Evolutionary conservation across 2,113 vertebrate species (phyloP), one percentile per base, ranked within the genome.

Genomic region (Siniperca chuatsi): DNA sequence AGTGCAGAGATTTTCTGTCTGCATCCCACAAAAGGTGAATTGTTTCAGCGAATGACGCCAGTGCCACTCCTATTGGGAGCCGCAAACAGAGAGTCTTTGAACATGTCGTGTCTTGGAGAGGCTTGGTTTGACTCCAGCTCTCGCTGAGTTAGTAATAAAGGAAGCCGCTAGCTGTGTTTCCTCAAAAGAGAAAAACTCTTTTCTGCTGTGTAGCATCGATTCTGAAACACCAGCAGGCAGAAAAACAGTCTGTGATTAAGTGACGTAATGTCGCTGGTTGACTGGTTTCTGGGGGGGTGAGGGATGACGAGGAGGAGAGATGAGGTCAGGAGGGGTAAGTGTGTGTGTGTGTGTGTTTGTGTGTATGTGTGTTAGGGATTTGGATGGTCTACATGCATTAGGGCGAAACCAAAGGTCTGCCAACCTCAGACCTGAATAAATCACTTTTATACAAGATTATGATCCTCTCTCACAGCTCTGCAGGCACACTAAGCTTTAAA

Each of bases 21-120:
- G 65, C 21, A 29, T 20, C 57, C 16, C 70, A 64, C 82, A 85
- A 86, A 82, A 77, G 73, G 3, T 35, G 5, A 57, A 84, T 52
- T 88, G 86, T 85, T 60, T 81, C 60, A 7, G 66, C 25, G 50
- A 15, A 66, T 86, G 75, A 84, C 80, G 77, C n/a, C 2, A 8
- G 81, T 54, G 65, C 78, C 86, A 72, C 89, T 86, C 86, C 90
- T 89, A 85, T 84, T 90, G 87, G 84, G 78, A 85, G 58, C 70
- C 8, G 11, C 66, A 70, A 81, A 90, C 91, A 93, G 66, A 73
- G 60, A 87, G 75, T 61, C 85, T 93, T 90, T 93, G 90, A 93
- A 92, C 91, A 84, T 85, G 94, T 92, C 85, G 50, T 57, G 82
- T 93, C 91, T 92, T 87, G 89, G 87, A 82, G 71, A 80, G 69